Evolutionary conservation across 2,113 vertebrate genomes (phyloP).

Genomic region (Coptodon rendalli): DNA sequence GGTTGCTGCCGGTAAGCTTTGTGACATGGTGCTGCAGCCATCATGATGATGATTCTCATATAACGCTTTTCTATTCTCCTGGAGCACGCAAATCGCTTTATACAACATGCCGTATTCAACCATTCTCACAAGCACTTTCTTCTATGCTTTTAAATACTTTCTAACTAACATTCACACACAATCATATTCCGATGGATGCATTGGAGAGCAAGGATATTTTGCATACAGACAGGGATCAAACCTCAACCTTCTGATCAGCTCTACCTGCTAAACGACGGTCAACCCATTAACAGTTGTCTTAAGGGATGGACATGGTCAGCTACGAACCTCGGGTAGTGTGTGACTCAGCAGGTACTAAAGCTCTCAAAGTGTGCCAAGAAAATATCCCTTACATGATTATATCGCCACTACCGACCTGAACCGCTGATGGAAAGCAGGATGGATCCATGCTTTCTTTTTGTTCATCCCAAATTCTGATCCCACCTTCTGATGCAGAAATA

Average conservation of each 20-base stretch:
- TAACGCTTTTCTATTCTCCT: not conserved
- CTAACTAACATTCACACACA: not conserved
- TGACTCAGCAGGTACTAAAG: not conserved
- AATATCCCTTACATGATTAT: not conserved
- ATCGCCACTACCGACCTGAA: not conserved
- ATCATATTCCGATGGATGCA: not conserved
- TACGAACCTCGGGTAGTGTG: not conserved
- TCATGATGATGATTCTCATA: not conserved
- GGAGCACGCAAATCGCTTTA: not conserved
- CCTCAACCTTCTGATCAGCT: not conserved
- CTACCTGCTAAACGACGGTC: not conserved
- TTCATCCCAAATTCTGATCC: not conserved
- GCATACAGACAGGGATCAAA: not conserved
- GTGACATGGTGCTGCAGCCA: not conserved
- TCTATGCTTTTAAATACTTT: not conserved
- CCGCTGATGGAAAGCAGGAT: not conserved
- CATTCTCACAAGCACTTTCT: not conserved
- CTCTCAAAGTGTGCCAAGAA: not conserved
- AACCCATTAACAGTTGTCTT: not conserved
- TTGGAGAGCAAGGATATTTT: not conserved
- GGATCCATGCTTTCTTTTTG: not conserved
- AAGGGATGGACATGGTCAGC: not conserved
- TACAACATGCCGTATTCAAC: not conserved
- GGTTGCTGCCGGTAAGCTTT: not conserved
- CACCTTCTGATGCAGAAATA: not conserved